These are phyloP conservation scores for Papilio demoleus DNA, from an alignment of 2,888 invertebrate genomes.

Conservation along the genomic window DNA sequence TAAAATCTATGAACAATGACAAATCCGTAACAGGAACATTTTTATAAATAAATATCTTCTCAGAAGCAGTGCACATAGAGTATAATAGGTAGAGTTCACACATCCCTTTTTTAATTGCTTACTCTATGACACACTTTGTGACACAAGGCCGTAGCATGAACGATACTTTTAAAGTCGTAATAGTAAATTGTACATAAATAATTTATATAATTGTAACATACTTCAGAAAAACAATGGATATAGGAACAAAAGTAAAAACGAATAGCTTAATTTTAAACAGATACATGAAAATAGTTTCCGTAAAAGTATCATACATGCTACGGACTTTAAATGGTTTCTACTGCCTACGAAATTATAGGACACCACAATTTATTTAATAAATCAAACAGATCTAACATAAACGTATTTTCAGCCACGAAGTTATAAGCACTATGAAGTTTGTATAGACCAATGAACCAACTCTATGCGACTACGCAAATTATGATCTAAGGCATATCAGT, in stretches of 20 bases:
- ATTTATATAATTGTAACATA: neutral
- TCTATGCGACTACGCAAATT: too few relatives aligned
- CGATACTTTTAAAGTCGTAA: neutral
- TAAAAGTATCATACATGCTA: neutral
- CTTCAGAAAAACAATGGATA: neutral
- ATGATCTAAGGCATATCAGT: too few relatives aligned
- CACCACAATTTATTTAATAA: conserved; percentile 14
- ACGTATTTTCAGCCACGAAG: too few relatives aligned
- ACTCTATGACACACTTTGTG: conserved; percentile 7
- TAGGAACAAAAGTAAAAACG: neutral
- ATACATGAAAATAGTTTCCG: neutral
- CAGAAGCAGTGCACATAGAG: conserved; percentile 36
- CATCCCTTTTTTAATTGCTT: neutral
- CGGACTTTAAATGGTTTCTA: conserved; percentile 30
- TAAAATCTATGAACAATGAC: conserved; percentile 56
- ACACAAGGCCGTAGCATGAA: neutral
- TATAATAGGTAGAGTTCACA: neutral
- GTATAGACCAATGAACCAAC: too few relatives aligned
- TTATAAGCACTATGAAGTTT: too few relatives aligned
- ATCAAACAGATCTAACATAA: neutral
- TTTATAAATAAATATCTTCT: conserved; percentile 48
- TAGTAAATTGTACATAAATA: neutral
- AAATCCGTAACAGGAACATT: conserved; percentile 77
- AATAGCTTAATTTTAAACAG: neutral
- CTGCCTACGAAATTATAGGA: conserved; percentile 21